Evolutionary conservation across 2,113 vertebrate genomes (phyloP), one percentile per base, ranked within the genome.

Genomic region (Rhea americana): DNA sequence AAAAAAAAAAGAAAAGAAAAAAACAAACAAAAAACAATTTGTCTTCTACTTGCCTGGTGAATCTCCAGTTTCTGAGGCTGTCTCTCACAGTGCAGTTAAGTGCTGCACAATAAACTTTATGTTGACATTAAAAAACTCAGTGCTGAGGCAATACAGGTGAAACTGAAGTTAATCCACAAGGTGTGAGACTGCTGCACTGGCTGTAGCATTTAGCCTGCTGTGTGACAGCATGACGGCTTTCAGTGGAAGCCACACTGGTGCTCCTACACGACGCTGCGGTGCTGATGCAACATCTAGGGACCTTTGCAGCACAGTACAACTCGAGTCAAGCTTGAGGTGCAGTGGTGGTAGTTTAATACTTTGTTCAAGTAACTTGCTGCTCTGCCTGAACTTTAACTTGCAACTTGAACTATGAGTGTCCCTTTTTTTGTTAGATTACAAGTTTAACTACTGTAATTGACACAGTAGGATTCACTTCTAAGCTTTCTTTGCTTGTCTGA

Each of bases 1-100:
- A 35, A 35, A 35, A 0, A 76, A 87, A 88, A 35, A 35, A 35
- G 0, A 76, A 87, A 95, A 88, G 0, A 72, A 87, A 35, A 88
- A 95, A 96, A 95, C 88, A 96, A 96, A 95, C 89, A 95, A 87
- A 94, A 89, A 1, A 63, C 84, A 75, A 92, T 95, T 96, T 96
- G 89, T 96, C 82, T 96, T 83, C 50, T 65, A 50, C 72, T 95
- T 94, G 95, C 92, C 93, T 96, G 86, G 75, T 74, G 79, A 94
- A 61, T 85, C 43, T 21, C 20, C 21, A 41, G 55, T 77, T 94
- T 50, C 87, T 92, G 85, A 32, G 80, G 72, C 79, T 92, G 74
- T 56, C 73, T 80, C 93, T 94, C 85, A 51, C 65, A 74, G 28
- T 11, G 41, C 51, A 93, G 85, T 85, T 67, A 58, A 80, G 50